Evolutionary conservation across 2,888 invertebrate species (phyloP).

Genomic region (Prenolepis imparis): DNA sequence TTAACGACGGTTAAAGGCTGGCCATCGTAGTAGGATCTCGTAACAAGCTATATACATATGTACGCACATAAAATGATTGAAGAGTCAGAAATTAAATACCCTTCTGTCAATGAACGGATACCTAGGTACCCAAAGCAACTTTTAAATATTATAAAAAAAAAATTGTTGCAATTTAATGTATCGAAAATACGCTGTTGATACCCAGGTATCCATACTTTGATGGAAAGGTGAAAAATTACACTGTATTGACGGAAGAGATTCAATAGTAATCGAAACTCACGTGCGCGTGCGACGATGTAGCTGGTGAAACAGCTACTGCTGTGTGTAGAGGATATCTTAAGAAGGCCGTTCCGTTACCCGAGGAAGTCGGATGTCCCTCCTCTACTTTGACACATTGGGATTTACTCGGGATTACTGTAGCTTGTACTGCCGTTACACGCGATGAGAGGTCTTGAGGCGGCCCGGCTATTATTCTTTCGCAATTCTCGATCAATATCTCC

Average conservation of each 20-base stretch:
- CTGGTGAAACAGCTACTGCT: conserved; percentile 55
- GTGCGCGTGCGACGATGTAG: conserved; percentile 76
- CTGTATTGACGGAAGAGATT: too few species aligned
- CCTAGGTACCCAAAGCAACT: too few species aligned
- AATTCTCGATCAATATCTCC: conserved; percentile 97
- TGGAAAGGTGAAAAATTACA: too few species aligned
- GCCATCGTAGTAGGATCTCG: conserved; percentile 81
- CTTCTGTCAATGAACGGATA: too few species aligned
- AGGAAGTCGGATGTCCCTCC: conserved; percentile 73
- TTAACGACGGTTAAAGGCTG: conserved; percentile 77
- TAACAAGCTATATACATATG: conserved; percentile 74
- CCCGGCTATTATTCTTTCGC: conserved; percentile 89
- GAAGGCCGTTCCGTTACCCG: conserved; percentile 76
- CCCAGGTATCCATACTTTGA: too few species aligned
- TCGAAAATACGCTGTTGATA: too few species aligned
- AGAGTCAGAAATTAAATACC: not conserved
- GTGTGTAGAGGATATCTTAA: conserved; percentile 77
- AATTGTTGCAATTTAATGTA: too few species aligned
- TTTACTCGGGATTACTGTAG: conserved; percentile 70
- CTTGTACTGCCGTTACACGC: conserved; percentile 58
- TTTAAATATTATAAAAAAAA: too few species aligned
- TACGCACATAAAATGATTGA: not conserved
- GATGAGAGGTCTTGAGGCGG: conserved; percentile 77
- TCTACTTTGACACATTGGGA: conserved; percentile 71
- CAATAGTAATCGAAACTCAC: conserved; percentile 65